Base-by-base conservation (phyloP, 2,888 invertebrate species). In the Chaitophorus viminalis region DNA sequence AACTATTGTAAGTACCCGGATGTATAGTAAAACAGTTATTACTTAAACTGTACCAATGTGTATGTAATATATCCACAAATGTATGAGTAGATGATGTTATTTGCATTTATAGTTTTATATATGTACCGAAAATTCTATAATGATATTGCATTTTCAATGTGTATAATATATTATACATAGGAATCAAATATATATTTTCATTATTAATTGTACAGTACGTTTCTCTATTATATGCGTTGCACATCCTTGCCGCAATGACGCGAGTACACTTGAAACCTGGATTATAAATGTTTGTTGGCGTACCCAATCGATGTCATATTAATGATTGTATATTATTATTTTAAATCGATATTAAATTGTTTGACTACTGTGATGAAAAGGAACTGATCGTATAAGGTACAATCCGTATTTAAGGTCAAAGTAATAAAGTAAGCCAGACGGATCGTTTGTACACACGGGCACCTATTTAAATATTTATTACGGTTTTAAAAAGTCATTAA, bases 401-500 rank as follows among this genome's bases (percentile, higher is more conserved):
- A 60, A 60, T 25, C 60, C 4, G 25, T 21, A 6, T 21, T 60
- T 60, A 25, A 60, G 21, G 18, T 60, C 25, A 25, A 46, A 46
- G 46, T 25, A 60, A 25, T 60, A 60, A 60, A 60, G 25, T 6
- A 46, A 25, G 60, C 21, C 60, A 60, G 60, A 60, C 6, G 6
- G 25, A 21, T 60, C 6, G 25, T 60, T 60, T 60, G 60, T 60
- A 21, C 25, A 60, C 60, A 21, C 60, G 60, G 60, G 60, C 60
- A 60, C 60, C 60, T 70, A 31, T 70, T 70, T 31, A 70, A 70
- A 70, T 70, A 70, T 70, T 70, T 29, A 70, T 70, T 70, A 31
- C 29, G 4, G 70, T 70, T 70, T 70, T 70, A 70, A 70, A 70
- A 70, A 29, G 70, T 70, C 70, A 70, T 70, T 70, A 70, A 70